Base-by-base conservation (phyloP, 2,797 vertebrate genomes). In the Amblyraja radiata region DNA sequence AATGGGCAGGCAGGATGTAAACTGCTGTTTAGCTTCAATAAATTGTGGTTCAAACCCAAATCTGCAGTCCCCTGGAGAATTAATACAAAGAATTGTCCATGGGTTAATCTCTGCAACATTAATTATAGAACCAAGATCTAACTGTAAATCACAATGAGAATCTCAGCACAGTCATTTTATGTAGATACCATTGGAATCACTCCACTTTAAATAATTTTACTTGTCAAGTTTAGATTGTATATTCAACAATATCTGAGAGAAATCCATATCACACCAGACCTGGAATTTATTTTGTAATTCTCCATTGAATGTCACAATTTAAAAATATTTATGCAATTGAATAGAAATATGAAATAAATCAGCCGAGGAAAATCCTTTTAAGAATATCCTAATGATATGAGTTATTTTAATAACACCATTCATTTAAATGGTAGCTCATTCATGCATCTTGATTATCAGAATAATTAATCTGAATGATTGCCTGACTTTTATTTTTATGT, bases 1-100 rank as follows among this genome's bases (percentile, higher is more conserved):
- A 39, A 83, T 94, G 90, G 91, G 71, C 54, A 68, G 94, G 79
- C 93, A 93, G 93, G 76, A 71, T 73, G 39, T 14, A 46, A 88
- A 92, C 71, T 73, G 68, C 18, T 2, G 32, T 54, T 74, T 65
- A 91, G 68, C 68, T 58, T 92, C 23, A 74, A 92, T 68, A 13
- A 92, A 92, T 68, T 32, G 36, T 46, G 11, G 46, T 28, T 73
- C 90, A 54, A 58, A 76, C 54, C 71, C 71, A n/a, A 92, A 90
- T 54, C 36, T 28, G 21, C 71, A n/a, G 25, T 76, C 36, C 71
- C 28, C 68, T 54, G 71, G 14, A 71, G 71, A 6, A n/a, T n/a
- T 76, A 28, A 2, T 4, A 39, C 73, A 8, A 61, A 71, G 32
- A 46, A 28, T 73, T 46, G 39, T 91, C 10, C 71, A 73, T 36